Percentiles rank a stretch among this genome's conserved stretches.
phyloP scores from a whole-genome alignment of 2,888 invertebrate species.

The Tinea trinotella region DNA sequence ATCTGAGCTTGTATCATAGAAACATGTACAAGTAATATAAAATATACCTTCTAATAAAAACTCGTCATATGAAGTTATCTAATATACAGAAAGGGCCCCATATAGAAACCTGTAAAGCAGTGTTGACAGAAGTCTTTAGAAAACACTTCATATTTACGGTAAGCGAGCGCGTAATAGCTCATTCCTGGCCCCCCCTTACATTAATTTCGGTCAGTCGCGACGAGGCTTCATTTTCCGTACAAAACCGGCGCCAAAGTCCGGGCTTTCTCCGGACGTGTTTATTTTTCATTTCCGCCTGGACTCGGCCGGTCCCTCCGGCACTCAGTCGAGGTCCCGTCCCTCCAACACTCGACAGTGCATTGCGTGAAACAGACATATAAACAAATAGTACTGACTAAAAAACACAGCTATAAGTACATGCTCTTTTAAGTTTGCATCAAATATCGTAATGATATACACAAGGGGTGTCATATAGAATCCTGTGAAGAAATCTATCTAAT shows the following conservation, averaged over 20 bases:
- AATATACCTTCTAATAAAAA: background rate
- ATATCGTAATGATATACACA: too few species aligned
- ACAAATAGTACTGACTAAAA: background rate
- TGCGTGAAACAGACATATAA: background rate
- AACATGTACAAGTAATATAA: too few species aligned
- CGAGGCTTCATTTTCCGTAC: conserved; percentile 53
- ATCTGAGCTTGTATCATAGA: too few species aligned
- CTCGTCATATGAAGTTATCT: background rate
- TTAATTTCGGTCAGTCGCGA: conserved; percentile 26
- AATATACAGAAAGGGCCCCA: background rate
- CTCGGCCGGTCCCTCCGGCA: conserved; percentile 39
- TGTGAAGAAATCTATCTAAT: too few species aligned
- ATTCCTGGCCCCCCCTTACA: conserved; percentile 6
- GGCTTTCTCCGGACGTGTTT: conserved; percentile 61
- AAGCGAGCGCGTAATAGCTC: conserved; percentile 11
- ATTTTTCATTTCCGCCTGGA: conserved; percentile 69
- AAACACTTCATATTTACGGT: conserved; percentile 15
- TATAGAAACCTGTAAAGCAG: background rate
- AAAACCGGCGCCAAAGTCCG: conserved; percentile 40
- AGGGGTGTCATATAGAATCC: too few species aligned
- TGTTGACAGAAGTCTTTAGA: conserved; percentile 12
- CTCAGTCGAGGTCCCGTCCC: conserved; percentile 17
- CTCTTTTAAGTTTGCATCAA: too few species aligned
- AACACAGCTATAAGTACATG: too few species aligned
- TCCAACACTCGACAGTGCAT: background rate